Percentiles rank a stretch among this genome's conserved stretches.
phyloP scores from a whole-genome alignment of 2,888 invertebrate genomes.

The Cephus sareptanus region DNA sequence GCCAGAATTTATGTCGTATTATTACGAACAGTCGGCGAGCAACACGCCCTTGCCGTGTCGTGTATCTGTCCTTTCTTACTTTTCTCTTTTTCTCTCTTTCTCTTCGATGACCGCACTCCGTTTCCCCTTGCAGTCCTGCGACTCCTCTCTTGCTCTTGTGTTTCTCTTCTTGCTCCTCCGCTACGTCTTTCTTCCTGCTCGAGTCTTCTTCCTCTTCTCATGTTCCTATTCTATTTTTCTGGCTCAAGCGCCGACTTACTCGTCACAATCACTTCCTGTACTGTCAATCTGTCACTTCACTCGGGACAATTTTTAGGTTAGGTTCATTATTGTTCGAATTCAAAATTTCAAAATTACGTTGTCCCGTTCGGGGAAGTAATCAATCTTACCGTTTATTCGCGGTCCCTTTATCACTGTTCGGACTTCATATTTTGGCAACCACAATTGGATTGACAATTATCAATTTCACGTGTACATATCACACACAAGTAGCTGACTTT shows the following conservation, averaged over 20 bases:
- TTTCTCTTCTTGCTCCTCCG: not conserved
- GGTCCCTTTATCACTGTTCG: not conserved
- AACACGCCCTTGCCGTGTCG: conserved; percentile 3
- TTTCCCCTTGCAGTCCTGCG: not conserved
- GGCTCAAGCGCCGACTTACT: not conserved
- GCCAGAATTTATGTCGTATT: not conserved
- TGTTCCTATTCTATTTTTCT: not conserved
- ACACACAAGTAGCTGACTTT: not conserved
- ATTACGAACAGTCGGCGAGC: not conserved
- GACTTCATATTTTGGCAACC: not conserved
- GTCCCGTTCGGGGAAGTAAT: not conserved
- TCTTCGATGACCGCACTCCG: not conserved
- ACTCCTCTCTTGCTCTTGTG: not conserved
- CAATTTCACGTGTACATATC: not conserved
- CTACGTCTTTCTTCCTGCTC: not conserved
- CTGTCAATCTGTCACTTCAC: not conserved
- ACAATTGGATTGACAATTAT: not conserved
- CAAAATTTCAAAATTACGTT: not conserved
- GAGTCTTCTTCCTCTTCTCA: not conserved
- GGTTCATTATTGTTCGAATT: not conserved
- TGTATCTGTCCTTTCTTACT: not conserved
- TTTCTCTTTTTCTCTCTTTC: not conserved
- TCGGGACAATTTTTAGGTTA: not conserved
- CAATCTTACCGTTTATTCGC: not conserved
- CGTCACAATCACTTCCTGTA: not conserved